Base-by-base conservation (phyloP, 2,113 vertebrate species). In the Trichomycterus rosablanca region DNA sequence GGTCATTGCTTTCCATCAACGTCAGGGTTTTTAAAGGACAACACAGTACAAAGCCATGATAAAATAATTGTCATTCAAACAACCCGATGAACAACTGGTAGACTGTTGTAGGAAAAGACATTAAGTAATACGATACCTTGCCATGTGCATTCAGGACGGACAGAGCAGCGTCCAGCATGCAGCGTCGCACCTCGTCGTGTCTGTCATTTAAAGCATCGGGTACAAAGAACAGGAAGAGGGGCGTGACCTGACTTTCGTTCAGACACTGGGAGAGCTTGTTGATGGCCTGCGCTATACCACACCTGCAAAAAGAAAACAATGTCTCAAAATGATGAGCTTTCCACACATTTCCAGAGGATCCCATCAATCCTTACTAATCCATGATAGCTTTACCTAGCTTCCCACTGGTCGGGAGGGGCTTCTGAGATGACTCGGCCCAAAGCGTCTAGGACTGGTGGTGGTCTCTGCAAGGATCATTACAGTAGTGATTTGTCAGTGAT, bases 131-230 rank as follows among this genome's bases (percentile, higher is more conserved):
- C 4, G 6, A 3, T 85, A 98, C 96, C 91, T 99, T 99, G 79
- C 96, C 96, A 0, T 99, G 96, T 2, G 91, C 88, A 71, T 99
- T 98, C 55, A 98, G 94, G 0, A 90, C 93, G 0, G 94, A 90
- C 5, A 98, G 90, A 1, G 95, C 95, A 2, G 93, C 95, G 11
- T 97, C 94, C 66, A 99, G 79, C 95, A 99, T 99, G 74, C 91
- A 93, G 69, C 92, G 94, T 3, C 94, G 92, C 71, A 99, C 96
- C 16, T 97, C 95, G 0, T 90, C 45, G 62, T 91, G 90, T 5
- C 96, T 90, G 78, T 99, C 96, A 0, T 98, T 97, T 71, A 99
- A 92, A n/a, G 95, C 95, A 22, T 98, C 94, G 0, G 95, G 96
- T 15, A 98, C 94, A 43, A 97, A 97, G 81, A 99, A 98, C 67